Percentiles rank a stretch among this genome's conserved stretches.
phyloP scores from a whole-genome alignment of 64 coral and sea anemone genomes.

The Astreopora myriophthalma region DNA sequence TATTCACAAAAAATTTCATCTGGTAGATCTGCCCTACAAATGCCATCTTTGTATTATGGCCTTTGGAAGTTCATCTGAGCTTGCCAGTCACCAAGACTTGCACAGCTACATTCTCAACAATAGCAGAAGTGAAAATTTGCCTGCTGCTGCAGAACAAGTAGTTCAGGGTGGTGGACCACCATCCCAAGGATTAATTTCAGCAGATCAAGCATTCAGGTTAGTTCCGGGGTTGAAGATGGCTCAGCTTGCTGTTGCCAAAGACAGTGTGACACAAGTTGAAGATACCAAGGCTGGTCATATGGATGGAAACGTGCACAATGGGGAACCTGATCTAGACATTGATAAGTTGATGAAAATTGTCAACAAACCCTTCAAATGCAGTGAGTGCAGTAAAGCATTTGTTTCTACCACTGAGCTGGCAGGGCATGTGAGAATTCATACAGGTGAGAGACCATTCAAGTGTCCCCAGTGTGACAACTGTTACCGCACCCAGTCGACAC shows the following conservation, averaged over 20 bases:
- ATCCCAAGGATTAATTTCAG: not conserved
- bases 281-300: not conserved
- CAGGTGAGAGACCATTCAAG: slow-evolving; percentile 44
- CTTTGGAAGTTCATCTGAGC: slow-evolving; percentile 22
- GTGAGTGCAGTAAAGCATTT: slow-evolving; percentile 31
- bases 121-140: not conserved
- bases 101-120: slow-evolving; percentile 5
- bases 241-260: not conserved
- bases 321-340: slow-evolving; percentile 24
- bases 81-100: slow-evolving; percentile 23
- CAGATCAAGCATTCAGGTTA: not conserved
- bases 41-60: slow-evolving; percentile 45
- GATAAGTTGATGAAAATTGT: slow-evolving; percentile 43
- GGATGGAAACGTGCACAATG: not conserved
- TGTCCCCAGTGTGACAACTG: slow-evolving; percentile 31
- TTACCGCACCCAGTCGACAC: slow-evolving; percentile 28
- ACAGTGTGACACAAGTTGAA: not conserved
- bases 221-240: slow-evolving; percentile 28
- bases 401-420: slow-evolving; percentile 35
- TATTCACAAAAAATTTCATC: slow-evolving; percentile 29
- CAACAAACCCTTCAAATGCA: slow-evolving; percentile 44
- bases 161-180: not conserved
- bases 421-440: slow-evolving; percentile 42
- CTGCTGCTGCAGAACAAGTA: not conserved
- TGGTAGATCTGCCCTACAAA: slow-evolving; percentile 13